Evolutionary conservation across 2,888 invertebrate genomes (phyloP).

Genomic region (Trichopria drosophilae): DNA sequence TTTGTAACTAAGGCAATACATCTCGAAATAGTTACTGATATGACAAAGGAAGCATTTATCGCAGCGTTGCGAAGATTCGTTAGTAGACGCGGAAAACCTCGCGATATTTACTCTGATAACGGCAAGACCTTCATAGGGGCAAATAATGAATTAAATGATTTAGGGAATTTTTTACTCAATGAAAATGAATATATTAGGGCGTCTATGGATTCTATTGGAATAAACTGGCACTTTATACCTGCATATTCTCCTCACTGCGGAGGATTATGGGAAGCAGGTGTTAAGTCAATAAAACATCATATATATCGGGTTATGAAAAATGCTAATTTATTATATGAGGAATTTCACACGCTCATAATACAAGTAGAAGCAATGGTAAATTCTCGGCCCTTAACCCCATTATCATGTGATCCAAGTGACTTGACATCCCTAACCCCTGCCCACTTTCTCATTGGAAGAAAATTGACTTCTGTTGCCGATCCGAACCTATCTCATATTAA

Average conservation of each 20-base stretch:
- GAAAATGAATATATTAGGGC: not conserved
- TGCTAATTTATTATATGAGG: slow-evolving; percentile 39
- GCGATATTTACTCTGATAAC: slow-evolving; percentile 35
- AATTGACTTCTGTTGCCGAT: slow-evolving; percentile 33
- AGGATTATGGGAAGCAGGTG: too few species aligned
- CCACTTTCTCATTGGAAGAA: slow-evolving; percentile 44
- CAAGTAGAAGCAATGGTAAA: slow-evolving; percentile 43
- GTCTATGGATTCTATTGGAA: slow-evolving; percentile 10
- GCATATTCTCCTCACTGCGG: too few species aligned
- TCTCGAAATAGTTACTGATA: slow-evolving; percentile 35
- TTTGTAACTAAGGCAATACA: slow-evolving; percentile 36
- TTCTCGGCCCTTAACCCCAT: slow-evolving; percentile 39
- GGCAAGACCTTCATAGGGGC: slow-evolving; percentile 44
- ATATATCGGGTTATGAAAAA: slow-evolving; percentile 34
- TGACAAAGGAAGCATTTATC: slow-evolving; percentile 33
- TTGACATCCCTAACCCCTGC: slow-evolving; percentile 42
- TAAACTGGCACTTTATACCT: too few species aligned
- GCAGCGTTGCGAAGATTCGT: slow-evolving; percentile 35
- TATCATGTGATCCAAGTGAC: slow-evolving; percentile 36
- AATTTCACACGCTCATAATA: slow-evolving; percentile 38
- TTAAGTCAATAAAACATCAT: slow-evolving; percentile 43
- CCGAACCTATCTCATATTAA: slow-evolving; percentile 29
- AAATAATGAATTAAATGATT: slow-evolving; percentile 26
- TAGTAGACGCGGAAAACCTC: slow-evolving; percentile 31
- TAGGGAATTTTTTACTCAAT: slow-evolving; percentile 14